Percentiles rank a stretch among this genome's conserved stretches.
Evolutionary conservation across 64 coral and sea anemone species (phyloP).

Genomic region (Montipora capricornis): DNA sequence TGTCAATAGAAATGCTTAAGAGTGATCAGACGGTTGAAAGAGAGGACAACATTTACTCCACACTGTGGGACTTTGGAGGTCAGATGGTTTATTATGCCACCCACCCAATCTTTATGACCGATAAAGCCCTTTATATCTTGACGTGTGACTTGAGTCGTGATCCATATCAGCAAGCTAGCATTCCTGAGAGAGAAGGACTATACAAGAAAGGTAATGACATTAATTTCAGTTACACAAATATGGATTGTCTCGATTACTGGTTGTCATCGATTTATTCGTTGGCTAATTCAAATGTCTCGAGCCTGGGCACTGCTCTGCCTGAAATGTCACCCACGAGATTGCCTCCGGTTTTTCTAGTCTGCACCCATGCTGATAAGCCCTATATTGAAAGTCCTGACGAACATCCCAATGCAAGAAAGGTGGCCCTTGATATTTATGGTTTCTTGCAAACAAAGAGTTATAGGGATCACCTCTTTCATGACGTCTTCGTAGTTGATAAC

Average conservation of each 20-base stretch:
- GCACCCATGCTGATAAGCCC: slow-evolving; percentile 11
- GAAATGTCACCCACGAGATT: too few relatives aligned
- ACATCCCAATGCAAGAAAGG: too few relatives aligned
- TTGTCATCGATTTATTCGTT: slow-evolving; percentile 11
- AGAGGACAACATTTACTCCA: not conserved
- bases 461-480: not conserved
- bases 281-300: not conserved
- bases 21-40: not conserved
- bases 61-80: not conserved
- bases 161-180: not conserved
- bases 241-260: slow-evolving; percentile 12
- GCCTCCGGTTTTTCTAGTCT: slow-evolving; percentile 1
- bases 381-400: not conserved
- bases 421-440: not conserved
- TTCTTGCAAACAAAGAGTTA: not conserved
- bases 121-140: slow-evolving; percentile 1
- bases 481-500: slow-evolving; percentile 5
- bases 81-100: not conserved
- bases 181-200: not conserved
- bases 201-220: not conserved
- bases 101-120: not conserved
- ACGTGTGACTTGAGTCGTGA: not conserved
- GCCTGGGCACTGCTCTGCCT: too few relatives aligned
- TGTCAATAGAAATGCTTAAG: not conserved
- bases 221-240: not conserved